Evolutionary conservation across 2,113 vertebrate genomes (phyloP).

Genomic region (Syrrhaptes paradoxus): DNA sequence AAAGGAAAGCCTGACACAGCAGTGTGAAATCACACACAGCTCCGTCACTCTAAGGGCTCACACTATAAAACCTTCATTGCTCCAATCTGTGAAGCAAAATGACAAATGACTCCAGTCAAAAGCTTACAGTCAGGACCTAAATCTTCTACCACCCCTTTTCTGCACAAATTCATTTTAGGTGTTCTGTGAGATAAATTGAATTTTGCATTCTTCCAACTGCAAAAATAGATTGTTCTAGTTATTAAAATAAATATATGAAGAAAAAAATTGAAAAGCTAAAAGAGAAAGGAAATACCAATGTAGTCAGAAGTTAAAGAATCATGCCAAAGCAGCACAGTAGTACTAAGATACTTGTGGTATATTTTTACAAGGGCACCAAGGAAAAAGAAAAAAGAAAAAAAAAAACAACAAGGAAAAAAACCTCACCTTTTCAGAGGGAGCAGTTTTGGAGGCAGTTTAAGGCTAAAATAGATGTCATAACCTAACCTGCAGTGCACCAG

Average conservation of each 20-base stretch:
- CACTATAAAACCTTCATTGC: constrained; percentile 57
- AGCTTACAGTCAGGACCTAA: constrained; percentile 51
- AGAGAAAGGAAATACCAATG: neutral
- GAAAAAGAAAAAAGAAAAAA: neutral
- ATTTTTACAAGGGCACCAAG: neutral
- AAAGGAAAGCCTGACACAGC: neutral
- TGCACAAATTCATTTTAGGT: constrained; percentile 60
- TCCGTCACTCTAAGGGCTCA: constrained; percentile 47
- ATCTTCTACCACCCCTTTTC: constrained; percentile 47
- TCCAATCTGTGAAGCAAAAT: constrained; percentile 30
- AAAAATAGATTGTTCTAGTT: constrained; percentile 52
- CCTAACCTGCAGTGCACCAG: neutral
- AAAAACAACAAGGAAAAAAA: fast-evolving
- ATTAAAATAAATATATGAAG: constrained; percentile 43
- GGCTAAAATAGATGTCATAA: neutral
- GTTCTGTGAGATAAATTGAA: constrained; percentile 53
- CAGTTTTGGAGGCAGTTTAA: neutral
- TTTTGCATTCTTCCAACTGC: constrained; percentile 55
- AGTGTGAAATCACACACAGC: neutral
- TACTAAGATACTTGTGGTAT: neutral
- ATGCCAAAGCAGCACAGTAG: neutral
- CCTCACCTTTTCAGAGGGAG: neutral
- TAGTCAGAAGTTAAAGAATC: neutral
- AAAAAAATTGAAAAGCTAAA: neutral
- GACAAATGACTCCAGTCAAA: constrained; percentile 67